Base-by-base conservation (phyloP, 2,113 vertebrate species). In the Sakesphorus luctuosus region DNA sequence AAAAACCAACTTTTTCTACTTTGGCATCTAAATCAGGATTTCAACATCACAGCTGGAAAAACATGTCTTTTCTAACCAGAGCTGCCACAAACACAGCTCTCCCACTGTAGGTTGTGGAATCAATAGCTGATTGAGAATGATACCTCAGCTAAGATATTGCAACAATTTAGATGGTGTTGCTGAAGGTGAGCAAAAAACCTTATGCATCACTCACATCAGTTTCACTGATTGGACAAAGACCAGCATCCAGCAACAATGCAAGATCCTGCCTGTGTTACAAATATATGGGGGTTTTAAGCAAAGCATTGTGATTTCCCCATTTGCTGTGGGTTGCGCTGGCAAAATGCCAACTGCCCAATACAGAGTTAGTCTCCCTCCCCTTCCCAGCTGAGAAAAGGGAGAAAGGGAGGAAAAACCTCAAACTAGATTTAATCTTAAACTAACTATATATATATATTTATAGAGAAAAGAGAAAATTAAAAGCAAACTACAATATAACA, bases 21-120 rank as follows among this genome's bases (percentile, higher is more conserved):
- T 85, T 88, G 87, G 75, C 75, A 77, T 83, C 55, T 71, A 67
- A 90, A 90, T 72, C 14, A 94, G 13, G 33, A 59, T 90, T 96
- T 91, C 90, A 86, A 90, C 75, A 91, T 63, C 11, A 2, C 85
- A 96, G 74, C 78, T 96, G 85, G 87, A 80, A 88, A 90, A 93
- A 33, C 84, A 96, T 62, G 89, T 66, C 66, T 88, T 47, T 69
- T 85, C 84, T 63, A 66, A 63, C 67, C 4, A 8, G 24, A 82
- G 67, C 78, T 93, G 62, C 63, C 62, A 55, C 47, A 50, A 85
- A 50, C 43, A 90, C 67, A 87, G 82, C 31, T 93, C 69, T 84
- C 69, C 69, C 66, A 62, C 44, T 79, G 40, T 68, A 75, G 49
- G 28, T 73, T 76, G 16, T 26, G 19, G 36, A 78, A 36, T 40